Evolutionary conservation across 1,140 invertebrate species (phyloP).

Genomic region (Lerema accius): DNA sequence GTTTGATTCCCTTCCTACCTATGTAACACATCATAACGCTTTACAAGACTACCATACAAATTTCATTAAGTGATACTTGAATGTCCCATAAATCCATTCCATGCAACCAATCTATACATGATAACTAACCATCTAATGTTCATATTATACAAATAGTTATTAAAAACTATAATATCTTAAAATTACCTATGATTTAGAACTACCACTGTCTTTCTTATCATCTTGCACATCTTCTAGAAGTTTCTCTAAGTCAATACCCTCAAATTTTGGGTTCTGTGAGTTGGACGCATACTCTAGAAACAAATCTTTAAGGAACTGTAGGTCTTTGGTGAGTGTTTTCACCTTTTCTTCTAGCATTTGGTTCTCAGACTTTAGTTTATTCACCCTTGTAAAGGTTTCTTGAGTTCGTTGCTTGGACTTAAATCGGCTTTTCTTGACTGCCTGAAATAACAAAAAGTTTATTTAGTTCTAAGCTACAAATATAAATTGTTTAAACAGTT

Average conservation of each 20-base stretch:
- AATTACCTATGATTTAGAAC: slow-evolving; percentile 16
- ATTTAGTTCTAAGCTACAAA: too few species aligned
- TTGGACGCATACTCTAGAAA: slow-evolving; percentile 91
- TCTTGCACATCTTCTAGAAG: slow-evolving; percentile 80
- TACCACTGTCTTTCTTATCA: slow-evolving; percentile 51
- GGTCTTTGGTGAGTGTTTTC: slow-evolving; percentile 91
- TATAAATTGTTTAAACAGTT: too few species aligned
- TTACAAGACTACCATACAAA: too few species aligned
- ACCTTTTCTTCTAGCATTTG: slow-evolving; percentile 93
- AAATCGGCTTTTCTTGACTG: slow-evolving; percentile 93
- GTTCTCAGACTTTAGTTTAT: slow-evolving; percentile 91
- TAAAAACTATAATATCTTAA: too few species aligned
- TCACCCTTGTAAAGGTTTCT: slow-evolving; percentile 91
- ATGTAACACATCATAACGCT: too few species aligned
- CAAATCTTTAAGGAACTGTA: slow-evolving; percentile 94
- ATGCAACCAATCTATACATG: too few species aligned
- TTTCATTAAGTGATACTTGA: too few species aligned
- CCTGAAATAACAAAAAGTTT: slow-evolving; percentile 81
- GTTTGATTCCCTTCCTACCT: too few species aligned
- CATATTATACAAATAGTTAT: too few species aligned
- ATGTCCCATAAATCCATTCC: too few species aligned
- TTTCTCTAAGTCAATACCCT: slow-evolving; percentile 82
- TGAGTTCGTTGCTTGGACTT: slow-evolving; percentile 93
- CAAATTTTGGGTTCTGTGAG: slow-evolving; percentile 76
- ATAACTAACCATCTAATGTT: too few species aligned